Conservation (phyloP, 2,797 vertebrate genomes). For the Borostomias antarcticus region DNA sequence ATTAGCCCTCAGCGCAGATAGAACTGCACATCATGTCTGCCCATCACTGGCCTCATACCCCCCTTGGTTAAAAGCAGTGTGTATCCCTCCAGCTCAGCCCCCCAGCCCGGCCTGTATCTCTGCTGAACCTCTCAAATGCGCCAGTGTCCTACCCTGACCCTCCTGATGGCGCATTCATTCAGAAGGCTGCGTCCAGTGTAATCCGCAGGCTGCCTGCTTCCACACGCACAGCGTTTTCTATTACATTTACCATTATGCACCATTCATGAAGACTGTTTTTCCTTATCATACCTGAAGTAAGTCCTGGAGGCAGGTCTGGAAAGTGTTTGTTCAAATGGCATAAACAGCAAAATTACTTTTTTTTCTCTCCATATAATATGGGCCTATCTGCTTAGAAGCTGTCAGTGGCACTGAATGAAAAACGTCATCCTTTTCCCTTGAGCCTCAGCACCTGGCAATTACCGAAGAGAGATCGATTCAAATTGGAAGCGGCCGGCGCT, state of each 20-base stretch:
- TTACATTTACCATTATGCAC: too few species aligned
- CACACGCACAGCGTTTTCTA: too few species aligned
- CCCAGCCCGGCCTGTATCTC: conserved; percentile 33
- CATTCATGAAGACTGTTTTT: too few species aligned
- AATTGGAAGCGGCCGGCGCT: conserved; percentile 5
- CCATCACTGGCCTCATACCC: neutral
- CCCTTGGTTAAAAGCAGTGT: conserved; percentile 35
- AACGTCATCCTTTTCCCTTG: conserved; percentile 15
- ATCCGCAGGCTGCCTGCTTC: conserved; percentile 29
- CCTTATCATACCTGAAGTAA: too few species aligned
- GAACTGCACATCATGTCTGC: too few species aligned
- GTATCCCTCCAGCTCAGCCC: conserved; percentile 56
- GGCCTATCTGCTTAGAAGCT: neutral
- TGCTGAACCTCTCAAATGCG: conserved; percentile 44
- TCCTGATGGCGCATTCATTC: conserved; percentile 53
- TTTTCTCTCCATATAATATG: too few species aligned
- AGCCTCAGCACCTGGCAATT: conserved; percentile 6
- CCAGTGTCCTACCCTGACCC: conserved; percentile 38
- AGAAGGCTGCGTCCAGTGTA: conserved; percentile 45
- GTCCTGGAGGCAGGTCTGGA: too few species aligned
- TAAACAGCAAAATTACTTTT: too few species aligned
- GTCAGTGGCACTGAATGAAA: conserved; percentile 6
- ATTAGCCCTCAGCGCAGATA: neutral
- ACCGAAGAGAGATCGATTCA: conserved; percentile 10
- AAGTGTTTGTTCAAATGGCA: too few species aligned